Evolutionary conservation across 2,113 vertebrate species (phyloP), one percentile per base, ranked within the genome.

Genomic region (Oophaga pumilio): DNA sequence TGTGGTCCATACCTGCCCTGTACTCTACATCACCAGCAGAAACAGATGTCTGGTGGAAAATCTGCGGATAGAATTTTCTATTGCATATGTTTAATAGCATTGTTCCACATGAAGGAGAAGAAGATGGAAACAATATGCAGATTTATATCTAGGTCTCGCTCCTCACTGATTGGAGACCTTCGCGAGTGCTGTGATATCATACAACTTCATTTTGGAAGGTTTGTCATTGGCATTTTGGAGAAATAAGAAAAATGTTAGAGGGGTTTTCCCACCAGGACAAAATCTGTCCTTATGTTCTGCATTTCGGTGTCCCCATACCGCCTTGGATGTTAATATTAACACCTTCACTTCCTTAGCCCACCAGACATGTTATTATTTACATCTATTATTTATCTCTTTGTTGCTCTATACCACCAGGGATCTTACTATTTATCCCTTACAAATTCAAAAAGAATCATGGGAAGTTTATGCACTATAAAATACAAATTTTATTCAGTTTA

Each of bases 1-100:
- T 66, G 62, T 83, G 81, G 81, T 83, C 81, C 81, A 83, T 83
- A 83, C 81, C 80, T 82, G 57, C 43, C 62, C 49, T 26, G 73
- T 84, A 73, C 74, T 73, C 17, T 73, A 22, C 53, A 84, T 56
- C 17, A n/a, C 11, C 24, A 84, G 56, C 49, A 83, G 62, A 52
- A 69, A 68, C 81, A 83, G 81, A 83, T 83, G 60, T n/a, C 10
- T 26, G 81, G 69, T 69, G 81, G 64, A 83, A 83, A 83, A 69
- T 53, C 43, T 83, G 69, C 64, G 8, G 50, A n/a, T 68, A 43
- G 62, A 83, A 83, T 68, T 68, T 69, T 69, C n/a, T 69, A 17
- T 49, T 69, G 80, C 80, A 26, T 68, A 15, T 66, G 62, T 82
- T 82, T 68, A 68, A 62, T 17, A 69, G 81, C 81, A 64, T 66